Evolutionary conservation across 1,140 invertebrate species (phyloP).

Genomic region (Drosophila grimshawi): DNA sequence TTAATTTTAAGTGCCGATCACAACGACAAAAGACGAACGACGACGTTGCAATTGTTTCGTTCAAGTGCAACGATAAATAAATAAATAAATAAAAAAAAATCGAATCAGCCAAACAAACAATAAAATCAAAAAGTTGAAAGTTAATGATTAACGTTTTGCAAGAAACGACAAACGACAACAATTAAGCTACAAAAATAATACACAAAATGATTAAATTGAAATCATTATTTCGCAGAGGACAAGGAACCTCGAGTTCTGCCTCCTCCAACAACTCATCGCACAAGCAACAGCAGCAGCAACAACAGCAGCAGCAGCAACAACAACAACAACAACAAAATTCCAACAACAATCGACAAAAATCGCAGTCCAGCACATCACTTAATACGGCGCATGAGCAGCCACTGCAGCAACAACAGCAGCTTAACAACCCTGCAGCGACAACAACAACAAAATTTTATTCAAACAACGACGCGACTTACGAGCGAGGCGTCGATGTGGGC

Average conservation of each 20-base stretch:
- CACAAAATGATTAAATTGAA: conserved; percentile 91
- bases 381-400: conserved; percentile 76
- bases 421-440: conserved; percentile 37
- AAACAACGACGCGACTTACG: conserved; percentile 65
- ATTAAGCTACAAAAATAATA: conserved; percentile 12
- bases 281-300: conserved; percentile 68
- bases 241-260: conserved; percentile 84
- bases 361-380: conserved; percentile 76
- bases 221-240: conserved; percentile 91
- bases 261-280: conserved; percentile 75
- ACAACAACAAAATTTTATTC: conserved; percentile 74
- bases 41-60: conserved; percentile 24
- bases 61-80: conserved; percentile 34
- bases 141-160: conserved; percentile 71
- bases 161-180: conserved; percentile 16
- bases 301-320: conserved; percentile 70
- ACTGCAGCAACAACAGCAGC: conserved; percentile 49
- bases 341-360: conserved; percentile 79
- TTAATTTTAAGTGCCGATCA: conserved; percentile 25
- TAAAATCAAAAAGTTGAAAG: conserved; percentile 11
- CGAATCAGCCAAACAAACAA: background rate
- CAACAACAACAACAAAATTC: conserved; percentile 59
- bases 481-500: conserved; percentile 78
- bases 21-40: conserved; percentile 23
- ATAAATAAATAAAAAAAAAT: conserved; percentile 2